Evolutionary conservation across 2,113 vertebrate genomes (phyloP).

Genomic region (Casuarius casuarius): DNA sequence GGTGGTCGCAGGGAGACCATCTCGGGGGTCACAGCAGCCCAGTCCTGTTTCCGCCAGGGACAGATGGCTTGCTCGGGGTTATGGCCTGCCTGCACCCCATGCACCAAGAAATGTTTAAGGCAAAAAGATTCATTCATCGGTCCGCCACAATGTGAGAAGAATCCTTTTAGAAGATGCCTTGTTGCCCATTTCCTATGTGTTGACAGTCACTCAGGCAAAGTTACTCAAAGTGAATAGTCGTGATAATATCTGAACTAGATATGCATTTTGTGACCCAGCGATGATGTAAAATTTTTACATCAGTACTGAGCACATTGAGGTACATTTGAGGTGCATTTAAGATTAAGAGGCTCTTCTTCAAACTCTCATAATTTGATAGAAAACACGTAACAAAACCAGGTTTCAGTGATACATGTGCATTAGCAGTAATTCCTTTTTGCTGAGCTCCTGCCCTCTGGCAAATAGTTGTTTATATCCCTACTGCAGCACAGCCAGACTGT

Average conservation of each 20-base stretch:
- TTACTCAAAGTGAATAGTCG: not conserved
- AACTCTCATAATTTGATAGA: not conserved
- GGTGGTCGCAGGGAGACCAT: too few species aligned
- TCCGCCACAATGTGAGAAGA: too few species aligned
- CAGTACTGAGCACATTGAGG: not conserved
- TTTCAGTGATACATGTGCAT: not conserved
- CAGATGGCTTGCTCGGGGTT: too few species aligned
- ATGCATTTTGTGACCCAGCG: not conserved
- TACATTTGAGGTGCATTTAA: too few species aligned
- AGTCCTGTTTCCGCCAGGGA: too few species aligned
- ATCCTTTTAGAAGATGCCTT: not conserved
- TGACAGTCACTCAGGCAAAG: not conserved
- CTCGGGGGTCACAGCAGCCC: too few species aligned
- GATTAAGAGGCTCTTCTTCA: not conserved
- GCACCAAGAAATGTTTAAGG: too few species aligned
- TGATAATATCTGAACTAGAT: not conserved
- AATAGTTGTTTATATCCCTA: not conserved
- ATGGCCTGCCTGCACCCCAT: too few species aligned
- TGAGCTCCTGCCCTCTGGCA: not conserved
- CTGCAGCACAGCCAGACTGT: not conserved
- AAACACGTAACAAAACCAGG: not conserved
- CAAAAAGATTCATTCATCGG: too few species aligned
- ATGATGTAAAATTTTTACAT: not conserved
- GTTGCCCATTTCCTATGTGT: not conserved
- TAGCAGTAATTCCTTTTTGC: not conserved